Base-by-base conservation (phyloP, 1,140 invertebrate genomes). In the Aradophagus sp. region DNA sequence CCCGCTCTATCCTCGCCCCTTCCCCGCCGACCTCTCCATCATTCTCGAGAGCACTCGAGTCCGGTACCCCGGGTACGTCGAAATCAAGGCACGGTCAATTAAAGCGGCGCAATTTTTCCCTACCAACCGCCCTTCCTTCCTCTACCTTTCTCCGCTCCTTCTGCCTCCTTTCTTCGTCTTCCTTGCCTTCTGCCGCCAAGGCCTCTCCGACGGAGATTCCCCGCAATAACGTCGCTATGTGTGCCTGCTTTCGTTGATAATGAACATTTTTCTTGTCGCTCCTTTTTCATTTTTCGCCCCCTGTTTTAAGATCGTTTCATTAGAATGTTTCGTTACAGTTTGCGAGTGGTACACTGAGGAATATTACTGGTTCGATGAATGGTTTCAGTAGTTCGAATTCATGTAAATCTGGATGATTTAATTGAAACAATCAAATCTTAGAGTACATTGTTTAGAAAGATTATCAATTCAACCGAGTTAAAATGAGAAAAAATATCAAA, bases 21-120 rank as follows among this genome's bases (percentile, higher is more conserved):
- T 5, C 15, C 41, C 53, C 31, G 11, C 34, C 42, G 34, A 39
- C 34, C 50, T 68, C 73, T 73, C 73, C 66, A 52, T 55, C 65
- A 56, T 68, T 62, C 71, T 73, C 59, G 47, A 62, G 62, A 27
- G 56, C 65, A 65, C 75, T 79, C 65, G 36, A 79, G 48, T n/a
- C 52, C 66, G 69, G 76, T 77, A 74, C 75, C 70, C 70, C 61
- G 76, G 63, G 31, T 71, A 77, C 79, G 76, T 77, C 68, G 72
- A 80, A 82, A 84, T 82, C 77, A 80, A 79, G 74, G 72, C 77
- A 80, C 77, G 75, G 71, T 77, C 82, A 80, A 80, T 80, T 80
- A 80, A 80, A 79, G 74, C 71, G 53, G 75, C 58, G 75, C 75
- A 77, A 75, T 63, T 65, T 70, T 70, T 69, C 26, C 29, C 23